Evolutionary conservation across 2,113 vertebrate genomes (phyloP), one percentile per base, ranked within the genome.

Genomic region (Gadus macrocephalus): DNA sequence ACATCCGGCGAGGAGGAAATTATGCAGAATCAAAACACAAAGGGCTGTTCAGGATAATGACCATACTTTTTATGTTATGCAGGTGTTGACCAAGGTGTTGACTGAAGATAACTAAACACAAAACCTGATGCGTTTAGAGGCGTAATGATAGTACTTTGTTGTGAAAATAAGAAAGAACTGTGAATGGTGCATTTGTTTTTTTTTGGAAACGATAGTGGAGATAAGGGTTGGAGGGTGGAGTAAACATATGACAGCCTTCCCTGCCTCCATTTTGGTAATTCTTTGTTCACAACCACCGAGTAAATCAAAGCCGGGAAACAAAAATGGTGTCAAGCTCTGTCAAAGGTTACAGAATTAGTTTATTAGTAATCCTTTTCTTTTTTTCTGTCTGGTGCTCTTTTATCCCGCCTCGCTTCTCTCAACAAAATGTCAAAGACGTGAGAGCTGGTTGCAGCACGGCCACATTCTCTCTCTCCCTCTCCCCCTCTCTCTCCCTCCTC

Each of bases 241-340:
- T 49, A 49, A 49, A 49, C 42, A 49, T 2, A 9, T 14, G 42
- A 49, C 3, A 49, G 12, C 42, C 42, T 11, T 49, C 42, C 42
- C 4, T 14, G 8, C 55, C 55, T 70, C 72, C 69, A 68, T 83
- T 85, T 49, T 6, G 8, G 9, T 14, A 6, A 14, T 49, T 4
- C 12, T 85, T 67, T 71, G 63, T 15, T 71, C 62, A 81, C 87
- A 89, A 88, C 88, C 81, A 81, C 70, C 66, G 68, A 69, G 68
- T 73, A 76, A 84, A 71, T 83, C 66, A 70, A 63, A 60, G 64
- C 67, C 14, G 64, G 69, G 67, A 70, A 81, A 78, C 79, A 79
- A 77, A 53, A 58, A 75, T 28, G 0, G 73, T 75, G 85, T 86
- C 81, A 80, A 83, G 74, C 20, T 56, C 81, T 84, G 75, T 83